Evolutionary conservation across 2,113 vertebrate species (phyloP).

Genomic region (Picathartes gymnocephalus): DNA sequence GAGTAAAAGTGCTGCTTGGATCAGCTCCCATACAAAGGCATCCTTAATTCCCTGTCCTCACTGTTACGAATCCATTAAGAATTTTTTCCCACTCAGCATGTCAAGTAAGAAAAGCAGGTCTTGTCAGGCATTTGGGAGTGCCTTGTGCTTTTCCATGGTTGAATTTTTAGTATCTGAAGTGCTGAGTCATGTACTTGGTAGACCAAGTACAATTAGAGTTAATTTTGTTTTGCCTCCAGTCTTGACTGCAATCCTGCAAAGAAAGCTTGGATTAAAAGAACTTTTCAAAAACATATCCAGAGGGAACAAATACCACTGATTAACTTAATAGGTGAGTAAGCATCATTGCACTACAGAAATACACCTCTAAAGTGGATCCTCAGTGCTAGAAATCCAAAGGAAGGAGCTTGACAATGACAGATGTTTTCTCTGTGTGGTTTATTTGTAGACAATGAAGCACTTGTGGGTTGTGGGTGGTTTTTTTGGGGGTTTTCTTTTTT

Average conservation of each 20-base stretch:
- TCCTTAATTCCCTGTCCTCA: not conserved
- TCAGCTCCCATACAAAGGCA: not conserved
- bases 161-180: not conserved
- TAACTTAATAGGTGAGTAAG: slow-evolving; percentile 31
- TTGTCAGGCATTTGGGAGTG: not conserved
- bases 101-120: not conserved
- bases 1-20: not conserved
- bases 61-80: not conserved
- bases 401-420: not conserved
- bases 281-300: not conserved
- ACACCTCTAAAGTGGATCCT: not conserved
- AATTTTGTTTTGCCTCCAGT: slow-evolving; percentile 27
- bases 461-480: not conserved
- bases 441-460: not conserved
- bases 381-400: not conserved
- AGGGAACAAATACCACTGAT: slow-evolving; percentile 1
- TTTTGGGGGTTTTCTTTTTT: no score
- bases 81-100: not conserved
- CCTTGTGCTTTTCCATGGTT: not conserved
- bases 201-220: not conserved
- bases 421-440: not conserved
- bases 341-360: not conserved
- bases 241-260: not conserved
- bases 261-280: not conserved
- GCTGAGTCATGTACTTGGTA: not conserved